phyloP scores from a whole-genome alignment of 2,113 vertebrate species.

The Pluvianellus socialis region DNA sequence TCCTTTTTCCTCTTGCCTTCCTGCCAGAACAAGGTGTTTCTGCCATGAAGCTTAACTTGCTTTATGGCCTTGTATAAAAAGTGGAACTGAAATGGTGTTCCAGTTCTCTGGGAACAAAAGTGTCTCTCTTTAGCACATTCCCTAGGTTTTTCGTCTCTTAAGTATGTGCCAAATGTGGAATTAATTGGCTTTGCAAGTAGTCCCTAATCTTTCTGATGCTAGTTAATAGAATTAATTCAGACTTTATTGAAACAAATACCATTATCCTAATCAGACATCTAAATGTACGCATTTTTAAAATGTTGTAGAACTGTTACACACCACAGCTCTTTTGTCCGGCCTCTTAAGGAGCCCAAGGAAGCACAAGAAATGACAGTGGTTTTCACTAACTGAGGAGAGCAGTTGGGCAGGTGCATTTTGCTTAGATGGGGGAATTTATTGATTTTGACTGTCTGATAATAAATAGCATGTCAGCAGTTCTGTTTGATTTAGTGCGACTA shows the following conservation, averaged over 20 bases:
- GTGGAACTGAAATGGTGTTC: neutral
- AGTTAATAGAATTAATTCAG: neutral
- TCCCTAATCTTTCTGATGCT: neutral
- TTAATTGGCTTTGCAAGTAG: neutral
- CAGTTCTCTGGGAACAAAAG: neutral
- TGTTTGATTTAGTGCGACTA: neutral
- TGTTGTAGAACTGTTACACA: neutral
- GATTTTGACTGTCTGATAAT: neutral
- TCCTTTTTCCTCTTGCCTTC: neutral
- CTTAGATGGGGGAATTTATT: neutral
- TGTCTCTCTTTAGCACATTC: neutral
- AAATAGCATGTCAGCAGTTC: neutral
- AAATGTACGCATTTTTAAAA: neutral
- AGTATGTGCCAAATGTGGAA: neutral
- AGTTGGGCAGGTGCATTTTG: neutral
- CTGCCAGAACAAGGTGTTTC: neutral
- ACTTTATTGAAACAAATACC: neutral
- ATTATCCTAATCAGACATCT: neutral
- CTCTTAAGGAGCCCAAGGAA: neutral
- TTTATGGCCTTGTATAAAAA: neutral
- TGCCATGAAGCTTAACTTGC: neutral
- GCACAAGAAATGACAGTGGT: neutral
- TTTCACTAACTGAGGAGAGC: neutral
- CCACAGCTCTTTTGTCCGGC: neutral
- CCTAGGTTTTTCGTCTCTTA: neutral